phyloP scores from a whole-genome alignment of 2,797 vertebrate genomes.

The Bufotes viridis region DNA sequence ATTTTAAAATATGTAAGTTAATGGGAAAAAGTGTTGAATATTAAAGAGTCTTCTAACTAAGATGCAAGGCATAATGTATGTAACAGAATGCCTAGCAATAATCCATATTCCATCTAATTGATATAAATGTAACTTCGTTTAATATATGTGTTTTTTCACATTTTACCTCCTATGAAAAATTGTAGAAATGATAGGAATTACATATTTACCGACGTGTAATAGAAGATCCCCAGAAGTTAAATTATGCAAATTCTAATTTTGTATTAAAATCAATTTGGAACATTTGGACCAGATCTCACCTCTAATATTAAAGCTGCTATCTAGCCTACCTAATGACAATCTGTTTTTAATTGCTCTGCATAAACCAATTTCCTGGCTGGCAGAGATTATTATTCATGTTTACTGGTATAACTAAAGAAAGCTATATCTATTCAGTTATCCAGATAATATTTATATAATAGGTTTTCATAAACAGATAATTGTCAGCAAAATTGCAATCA shows the following conservation, averaged over 20 bases:
- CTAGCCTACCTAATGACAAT: not conserved
- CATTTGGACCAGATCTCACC: slow-evolving; percentile 13
- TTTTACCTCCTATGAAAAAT: not conserved
- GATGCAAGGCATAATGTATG: not conserved
- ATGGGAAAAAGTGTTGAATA: too few species aligned
- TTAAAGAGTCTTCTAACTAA: not conserved
- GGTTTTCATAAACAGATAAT: not conserved
- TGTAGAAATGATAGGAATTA: not conserved
- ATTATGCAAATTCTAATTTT: not conserved
- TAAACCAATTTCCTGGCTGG: slow-evolving; percentile 6
- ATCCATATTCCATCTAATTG: not conserved
- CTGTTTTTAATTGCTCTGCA: slow-evolving; percentile 12
- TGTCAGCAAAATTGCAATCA: not conserved
- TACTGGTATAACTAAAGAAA: not conserved
- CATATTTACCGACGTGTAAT: not conserved
- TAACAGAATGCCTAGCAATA: not conserved
- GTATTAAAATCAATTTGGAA: not conserved
- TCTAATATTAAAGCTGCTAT: not conserved
- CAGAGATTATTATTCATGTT: not conserved
- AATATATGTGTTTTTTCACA: not conserved
- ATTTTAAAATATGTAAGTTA: too few species aligned
- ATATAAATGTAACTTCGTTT: not conserved
- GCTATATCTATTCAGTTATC: not conserved
- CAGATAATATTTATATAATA: not conserved
- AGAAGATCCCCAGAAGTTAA: not conserved